These are phyloP conservation scores for Nymphalis io DNA, from an alignment of 1,140 invertebrate genomes.

Conservation along the genomic window DNA sequence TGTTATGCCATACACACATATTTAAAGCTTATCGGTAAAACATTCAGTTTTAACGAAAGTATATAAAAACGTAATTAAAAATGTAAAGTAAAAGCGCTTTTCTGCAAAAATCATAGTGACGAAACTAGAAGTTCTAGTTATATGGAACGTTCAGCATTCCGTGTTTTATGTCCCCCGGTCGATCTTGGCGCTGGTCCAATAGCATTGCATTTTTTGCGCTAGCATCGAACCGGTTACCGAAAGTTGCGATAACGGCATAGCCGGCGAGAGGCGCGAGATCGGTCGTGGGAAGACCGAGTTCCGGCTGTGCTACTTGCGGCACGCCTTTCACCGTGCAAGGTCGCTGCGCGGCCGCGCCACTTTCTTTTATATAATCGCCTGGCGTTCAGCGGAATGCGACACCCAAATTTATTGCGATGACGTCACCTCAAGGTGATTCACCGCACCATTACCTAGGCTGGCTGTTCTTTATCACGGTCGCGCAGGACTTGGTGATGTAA, in stretches of 20 bases:
- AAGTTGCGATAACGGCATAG: conserved; percentile 71
- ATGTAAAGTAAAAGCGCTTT: neutral
- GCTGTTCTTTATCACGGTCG: conserved; percentile 16
- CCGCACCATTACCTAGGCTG: conserved; percentile 43
- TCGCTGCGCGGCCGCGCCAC: conserved; percentile 74
- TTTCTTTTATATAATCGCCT: conserved; percentile 77
- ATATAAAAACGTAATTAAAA: too few relatives aligned
- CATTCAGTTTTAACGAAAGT: too few relatives aligned
- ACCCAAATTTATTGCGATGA: conserved; percentile 74
- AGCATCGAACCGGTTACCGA: conserved; percentile 67
- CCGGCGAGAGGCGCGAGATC: conserved; percentile 61
- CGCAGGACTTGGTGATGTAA: conserved; percentile 32
- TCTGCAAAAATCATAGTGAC: conserved; percentile 1
- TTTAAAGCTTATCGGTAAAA: neutral
- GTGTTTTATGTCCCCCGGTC: conserved; percentile 48
- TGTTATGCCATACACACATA: neutral
- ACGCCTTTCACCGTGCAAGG: conserved; percentile 79
- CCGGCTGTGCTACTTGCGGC: conserved; percentile 76
- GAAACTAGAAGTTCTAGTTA: conserved; percentile 2
- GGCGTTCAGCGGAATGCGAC: conserved; percentile 63
- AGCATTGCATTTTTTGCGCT: conserved; percentile 65
- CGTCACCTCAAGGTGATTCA: conserved; percentile 68
- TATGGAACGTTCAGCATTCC: conserved; percentile 24
- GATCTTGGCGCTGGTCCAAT: conserved; percentile 52
- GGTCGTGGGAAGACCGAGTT: conserved; percentile 74